Conservation (phyloP, 2,797 vertebrate species). For the Cynodonichthys magdalenae region DNA sequence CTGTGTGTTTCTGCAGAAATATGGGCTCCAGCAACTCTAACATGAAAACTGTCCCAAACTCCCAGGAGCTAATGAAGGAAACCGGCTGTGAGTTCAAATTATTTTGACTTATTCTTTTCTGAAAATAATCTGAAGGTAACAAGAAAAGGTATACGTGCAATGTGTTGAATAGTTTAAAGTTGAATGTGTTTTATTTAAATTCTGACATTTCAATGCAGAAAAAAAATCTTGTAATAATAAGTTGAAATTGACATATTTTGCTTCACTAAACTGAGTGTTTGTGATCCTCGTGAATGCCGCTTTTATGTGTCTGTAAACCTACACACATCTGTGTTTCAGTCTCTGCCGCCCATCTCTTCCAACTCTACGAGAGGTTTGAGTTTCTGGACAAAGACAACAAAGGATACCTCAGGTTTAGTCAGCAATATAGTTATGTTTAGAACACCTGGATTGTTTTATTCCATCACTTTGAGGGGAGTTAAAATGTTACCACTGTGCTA, state of each 20-base stretch:
- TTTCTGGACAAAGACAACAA: constrained; percentile 76
- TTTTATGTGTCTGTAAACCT: not conserved
- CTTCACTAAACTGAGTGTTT: no score
- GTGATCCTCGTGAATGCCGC: no score
- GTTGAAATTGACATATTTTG: no score
- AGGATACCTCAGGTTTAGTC: constrained; percentile 80
- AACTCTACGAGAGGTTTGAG: constrained; percentile 79
- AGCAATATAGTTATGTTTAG: not conserved
- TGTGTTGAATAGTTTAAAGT: not conserved
- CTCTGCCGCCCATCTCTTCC: constrained; percentile 75
- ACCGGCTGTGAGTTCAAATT: constrained; percentile 71
- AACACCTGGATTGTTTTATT: not conserved
- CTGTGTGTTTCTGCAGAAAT: constrained; percentile 9
- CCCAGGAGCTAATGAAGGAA: constrained; percentile 65
- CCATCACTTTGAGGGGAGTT: not conserved
- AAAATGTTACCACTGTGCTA: not conserved
- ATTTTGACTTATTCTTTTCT: not conserved
- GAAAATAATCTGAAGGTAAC: not conserved
- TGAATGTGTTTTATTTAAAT: not conserved
- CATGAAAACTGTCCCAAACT: constrained; percentile 56
- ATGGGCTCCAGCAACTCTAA: constrained; percentile 73
- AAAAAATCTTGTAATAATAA: no score
- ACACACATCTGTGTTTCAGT: constrained; percentile 64
- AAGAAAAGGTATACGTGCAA: no score
- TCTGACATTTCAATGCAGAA: no score